These are phyloP conservation scores for Ambastaia sidthimunki DNA, from an alignment of 2,797 vertebrate species.

Conservation along the genomic window DNA sequence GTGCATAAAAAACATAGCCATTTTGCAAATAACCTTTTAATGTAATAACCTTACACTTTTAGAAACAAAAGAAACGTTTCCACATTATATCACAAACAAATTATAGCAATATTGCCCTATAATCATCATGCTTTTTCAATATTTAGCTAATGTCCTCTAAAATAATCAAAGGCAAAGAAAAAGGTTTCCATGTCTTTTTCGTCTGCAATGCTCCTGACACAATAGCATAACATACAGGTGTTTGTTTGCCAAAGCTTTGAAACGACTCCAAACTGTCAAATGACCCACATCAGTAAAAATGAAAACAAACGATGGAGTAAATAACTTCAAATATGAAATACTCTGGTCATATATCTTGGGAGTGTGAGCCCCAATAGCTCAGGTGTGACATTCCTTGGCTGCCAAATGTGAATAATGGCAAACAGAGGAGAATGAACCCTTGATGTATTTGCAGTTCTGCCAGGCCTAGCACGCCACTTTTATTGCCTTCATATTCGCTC, in stretches of 20 bases:
- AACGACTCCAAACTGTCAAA: conserved; percentile 75
- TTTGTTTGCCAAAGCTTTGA: conserved; percentile 66
- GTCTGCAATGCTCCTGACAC: conserved; percentile 53
- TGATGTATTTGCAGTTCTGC: conserved; percentile 63
- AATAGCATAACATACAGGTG: conserved; percentile 66
- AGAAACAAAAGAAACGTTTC: background rate
- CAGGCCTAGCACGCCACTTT: conserved; percentile 41
- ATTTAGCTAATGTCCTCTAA: conserved; percentile 53
- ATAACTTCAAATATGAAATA: conserved; percentile 76
- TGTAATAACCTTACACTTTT: background rate
- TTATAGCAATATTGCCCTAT: conserved; percentile 7
- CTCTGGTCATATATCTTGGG: conserved; percentile 69
- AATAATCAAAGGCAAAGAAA: conserved; percentile 42
- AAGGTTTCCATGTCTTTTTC: conserved; percentile 47
- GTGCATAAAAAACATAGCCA: background rate
- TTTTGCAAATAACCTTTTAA: background rate
- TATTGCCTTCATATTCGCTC: conserved; percentile 56
- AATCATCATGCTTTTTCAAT: background rate
- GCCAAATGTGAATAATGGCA: conserved; percentile 71
- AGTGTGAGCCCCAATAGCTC: conserved; percentile 65
- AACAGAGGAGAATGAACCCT: conserved; percentile 53
- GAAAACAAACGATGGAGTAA: conserved; percentile 76
- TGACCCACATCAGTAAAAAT: conserved; percentile 74
- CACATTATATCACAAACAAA: background rate
- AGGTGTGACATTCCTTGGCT: conserved; percentile 70